These are phyloP conservation scores for Dendrocincla tyrannina DNA, from an alignment of 2,797 vertebrate species.

Conservation along the genomic window DNA sequence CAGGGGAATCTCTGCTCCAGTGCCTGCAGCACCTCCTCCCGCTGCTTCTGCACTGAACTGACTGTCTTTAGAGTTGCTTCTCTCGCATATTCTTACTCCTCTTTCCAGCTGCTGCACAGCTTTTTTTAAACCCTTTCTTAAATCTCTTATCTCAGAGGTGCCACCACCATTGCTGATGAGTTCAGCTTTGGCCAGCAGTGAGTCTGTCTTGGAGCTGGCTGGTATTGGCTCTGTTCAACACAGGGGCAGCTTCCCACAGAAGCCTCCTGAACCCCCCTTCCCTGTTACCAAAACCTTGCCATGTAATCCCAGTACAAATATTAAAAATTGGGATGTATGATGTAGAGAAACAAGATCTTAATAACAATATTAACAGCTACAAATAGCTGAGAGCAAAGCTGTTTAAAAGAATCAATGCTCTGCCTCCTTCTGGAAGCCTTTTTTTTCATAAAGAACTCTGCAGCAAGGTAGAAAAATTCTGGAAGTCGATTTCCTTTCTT, in stretches of 20 bases:
- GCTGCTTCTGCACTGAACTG: neutral
- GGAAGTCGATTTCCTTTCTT: neutral
- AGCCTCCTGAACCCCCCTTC: neutral
- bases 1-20: neutral
- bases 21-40: neutral
- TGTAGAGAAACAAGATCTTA: neutral
- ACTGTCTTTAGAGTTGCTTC: neutral
- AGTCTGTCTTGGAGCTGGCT: neutral
- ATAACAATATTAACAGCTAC: neutral
- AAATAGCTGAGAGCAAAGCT: neutral
- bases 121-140: neutral
- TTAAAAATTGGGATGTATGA: neutral
- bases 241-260: neutral
- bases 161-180: rapidly evolving
- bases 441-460: neutral
- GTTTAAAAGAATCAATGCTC: neutral
- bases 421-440: neutral
- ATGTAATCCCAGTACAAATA: neutral
- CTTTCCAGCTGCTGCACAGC: neutral
- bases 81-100: neutral
- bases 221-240: neutral
- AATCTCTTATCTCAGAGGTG: neutral
- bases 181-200: neutral
- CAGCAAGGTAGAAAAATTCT: neutral
- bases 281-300: neutral